Percentiles rank a stretch among this genome's conserved stretches.
These are phyloP conservation scores for Atherix ibis DNA, from an alignment of 2,888 invertebrate genomes.

Conservation along the genomic window DNA sequence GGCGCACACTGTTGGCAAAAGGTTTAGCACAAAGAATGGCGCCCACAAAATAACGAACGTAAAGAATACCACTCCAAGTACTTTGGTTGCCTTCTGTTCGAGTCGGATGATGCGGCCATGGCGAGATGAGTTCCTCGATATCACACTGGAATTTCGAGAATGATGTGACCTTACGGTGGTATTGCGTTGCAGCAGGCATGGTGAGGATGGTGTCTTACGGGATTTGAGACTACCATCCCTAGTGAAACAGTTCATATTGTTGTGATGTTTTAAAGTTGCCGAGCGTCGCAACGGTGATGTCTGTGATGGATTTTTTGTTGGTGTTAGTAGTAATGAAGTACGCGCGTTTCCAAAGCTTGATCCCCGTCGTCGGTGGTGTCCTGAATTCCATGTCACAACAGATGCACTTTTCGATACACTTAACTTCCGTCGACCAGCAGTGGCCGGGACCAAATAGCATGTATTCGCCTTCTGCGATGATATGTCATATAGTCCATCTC, in stretches of 20 bases:
- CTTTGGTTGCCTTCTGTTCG: slow-evolving; percentile 94
- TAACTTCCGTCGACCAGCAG: slow-evolving; percentile 29
- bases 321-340: slow-evolving; percentile 43
- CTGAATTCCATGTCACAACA: slow-evolving; percentile 58
- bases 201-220: slow-evolving; percentile 38
- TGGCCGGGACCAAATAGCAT: slow-evolving; percentile 8
- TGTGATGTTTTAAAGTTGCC: slow-evolving; percentile 42
- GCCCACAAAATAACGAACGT: slow-evolving; percentile 90
- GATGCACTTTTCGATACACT: slow-evolving; percentile 35
- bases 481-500: background rate
- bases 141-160: slow-evolving; percentile 64
- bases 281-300: slow-evolving; percentile 40
- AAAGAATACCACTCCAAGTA: slow-evolving; percentile 84
- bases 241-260: slow-evolving; percentile 16
- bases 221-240: slow-evolving; percentile 18
- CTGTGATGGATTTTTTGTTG: slow-evolving; percentile 24
- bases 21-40: slow-evolving; percentile 85
- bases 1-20: slow-evolving; percentile 68
- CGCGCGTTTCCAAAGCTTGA: slow-evolving; percentile 55
- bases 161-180: slow-evolving; percentile 52
- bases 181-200: slow-evolving; percentile 38
- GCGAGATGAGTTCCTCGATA: slow-evolving; percentile 63
- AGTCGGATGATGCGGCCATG: slow-evolving; percentile 71
- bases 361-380: slow-evolving; percentile 45
- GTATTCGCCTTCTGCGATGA: slow-evolving; percentile 21